Percentiles rank a stretch among this genome's conserved stretches.
Evolutionary conservation across 2,797 vertebrate genomes (phyloP).

Genomic region (Phrynocephalus vlangalii): DNA sequence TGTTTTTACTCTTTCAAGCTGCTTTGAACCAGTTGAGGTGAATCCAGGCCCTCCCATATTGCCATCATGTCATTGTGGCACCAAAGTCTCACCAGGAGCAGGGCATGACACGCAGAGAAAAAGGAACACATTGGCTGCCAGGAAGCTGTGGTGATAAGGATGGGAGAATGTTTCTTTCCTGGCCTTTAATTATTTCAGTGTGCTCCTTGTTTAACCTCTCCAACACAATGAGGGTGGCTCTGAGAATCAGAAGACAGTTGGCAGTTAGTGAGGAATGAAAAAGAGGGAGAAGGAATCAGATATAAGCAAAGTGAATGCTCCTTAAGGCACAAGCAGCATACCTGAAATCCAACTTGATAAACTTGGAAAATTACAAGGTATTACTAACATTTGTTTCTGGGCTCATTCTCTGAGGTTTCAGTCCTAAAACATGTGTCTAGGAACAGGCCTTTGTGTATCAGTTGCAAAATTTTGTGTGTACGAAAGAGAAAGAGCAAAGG

Average conservation of each 20-base stretch:
- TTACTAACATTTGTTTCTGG: no score
- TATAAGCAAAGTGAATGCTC: not conserved
- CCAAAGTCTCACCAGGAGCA: not conserved
- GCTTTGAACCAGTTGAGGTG: not conserved
- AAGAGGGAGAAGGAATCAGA: not conserved
- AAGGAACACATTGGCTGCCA: not conserved
- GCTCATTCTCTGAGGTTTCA: no score
- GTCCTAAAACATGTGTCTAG: no score
- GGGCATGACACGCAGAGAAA: not conserved
- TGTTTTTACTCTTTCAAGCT: not conserved
- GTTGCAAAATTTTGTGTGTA: no score
- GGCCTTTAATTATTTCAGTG: not conserved
- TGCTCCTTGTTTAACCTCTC: not conserved
- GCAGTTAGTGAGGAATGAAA: not conserved
- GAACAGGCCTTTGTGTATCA: no score
- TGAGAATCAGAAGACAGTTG: not conserved
- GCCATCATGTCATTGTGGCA: not conserved
- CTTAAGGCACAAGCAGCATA: not conserved
- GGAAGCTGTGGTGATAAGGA: not conserved
- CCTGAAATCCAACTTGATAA: no score
- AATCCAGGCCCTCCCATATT: not conserved
- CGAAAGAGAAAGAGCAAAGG: no score
- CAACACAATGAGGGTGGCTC: not conserved
- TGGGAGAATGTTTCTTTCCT: not conserved
- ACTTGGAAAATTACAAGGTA: no score